These are phyloP conservation scores for Zhengitettix transpicula DNA, from an alignment of 2,888 invertebrate species.

Conservation along the genomic window DNA sequence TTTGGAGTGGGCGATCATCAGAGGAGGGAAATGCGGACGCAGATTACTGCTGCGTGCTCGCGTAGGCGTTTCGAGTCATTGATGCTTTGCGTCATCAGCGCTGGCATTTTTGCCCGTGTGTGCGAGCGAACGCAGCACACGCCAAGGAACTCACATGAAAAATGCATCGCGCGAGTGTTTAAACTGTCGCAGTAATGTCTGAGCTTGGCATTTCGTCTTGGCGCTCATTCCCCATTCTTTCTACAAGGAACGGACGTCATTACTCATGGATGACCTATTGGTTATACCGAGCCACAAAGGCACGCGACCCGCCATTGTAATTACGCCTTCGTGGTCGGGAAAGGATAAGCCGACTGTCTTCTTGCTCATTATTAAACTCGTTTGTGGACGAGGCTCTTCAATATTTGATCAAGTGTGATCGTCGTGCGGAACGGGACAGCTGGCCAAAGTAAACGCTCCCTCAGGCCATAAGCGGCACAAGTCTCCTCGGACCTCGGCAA, in stretches of 20 bases:
- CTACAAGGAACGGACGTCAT: not conserved
- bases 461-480: not conserved
- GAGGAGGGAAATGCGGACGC: no score
- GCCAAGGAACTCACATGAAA: no score
- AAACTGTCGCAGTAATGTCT: not conserved
- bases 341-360: not conserved
- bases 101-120: not conserved
- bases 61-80: no score
- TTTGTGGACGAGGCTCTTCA: slow-evolving; percentile 13
- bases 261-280: slow-evolving; percentile 4
- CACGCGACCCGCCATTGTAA: slow-evolving; percentile 1
- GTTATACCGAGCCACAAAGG: not conserved
- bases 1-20: no score
- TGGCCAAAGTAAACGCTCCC: not conserved
- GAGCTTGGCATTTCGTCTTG: not conserved
- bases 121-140: not conserved
- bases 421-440: not conserved
- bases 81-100: no score
- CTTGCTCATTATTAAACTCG: slow-evolving; percentile 13
- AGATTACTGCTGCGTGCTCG: no score
- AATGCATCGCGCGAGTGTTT: not conserved
- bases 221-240: not conserved
- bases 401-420: slow-evolving; percentile 10
- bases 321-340: slow-evolving; percentile 1
- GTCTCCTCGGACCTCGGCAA: not conserved